Base-by-base conservation (phyloP, 2,888 invertebrate species). In the Campopleginae sp. region DNA sequence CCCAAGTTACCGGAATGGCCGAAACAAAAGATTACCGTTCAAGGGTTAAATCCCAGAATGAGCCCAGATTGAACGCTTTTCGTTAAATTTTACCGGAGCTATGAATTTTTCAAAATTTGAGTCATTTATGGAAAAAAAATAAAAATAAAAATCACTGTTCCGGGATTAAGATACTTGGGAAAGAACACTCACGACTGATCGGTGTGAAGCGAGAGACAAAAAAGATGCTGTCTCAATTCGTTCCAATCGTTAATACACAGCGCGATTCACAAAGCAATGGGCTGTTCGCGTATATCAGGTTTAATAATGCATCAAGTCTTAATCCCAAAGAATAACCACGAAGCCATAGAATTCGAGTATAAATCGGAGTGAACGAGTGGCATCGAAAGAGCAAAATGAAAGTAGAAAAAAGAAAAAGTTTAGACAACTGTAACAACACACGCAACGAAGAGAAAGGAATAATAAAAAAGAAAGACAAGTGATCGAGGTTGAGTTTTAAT, bases 371-470 rank as follows among this genome's bases (percentile, higher is more conserved):
- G 84, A 82, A 61, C 58, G 48, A 74, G 80, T 63, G 71, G 72
- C 77, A 68, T 75, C 84, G 78, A 88, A 86, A 87, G 85, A 86
- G 86, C 83, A 89, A 84, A 44, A 74, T 65, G 68, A 65, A 65
- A 51, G 31, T 6, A 54, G 31, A 42, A 68, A 82, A 81, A 84
- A 76, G 82, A 46, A 68, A 48, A 72, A 58, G 31, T 63, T 51
- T 58, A 87, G 89, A 91, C 93, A 93, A 91, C 93, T 93, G 93
- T 92, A 93, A 93, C 92, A 93, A 93, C 93, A 93, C 86, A 76
- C 65, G 87, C 80, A 48, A 70, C 63, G 68, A 72, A 66, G 80
- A 76, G 77, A 78, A 44, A 68, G 61, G 76, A 48, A 44, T 38
- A 80, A 44, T 51, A 48, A 72, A 33, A 71, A 33, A 54, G 72